Percentiles rank a stretch among this genome's conserved stretches.
Conservation (phyloP, 2,797 vertebrate species). For the Mus minutoides region DNA sequence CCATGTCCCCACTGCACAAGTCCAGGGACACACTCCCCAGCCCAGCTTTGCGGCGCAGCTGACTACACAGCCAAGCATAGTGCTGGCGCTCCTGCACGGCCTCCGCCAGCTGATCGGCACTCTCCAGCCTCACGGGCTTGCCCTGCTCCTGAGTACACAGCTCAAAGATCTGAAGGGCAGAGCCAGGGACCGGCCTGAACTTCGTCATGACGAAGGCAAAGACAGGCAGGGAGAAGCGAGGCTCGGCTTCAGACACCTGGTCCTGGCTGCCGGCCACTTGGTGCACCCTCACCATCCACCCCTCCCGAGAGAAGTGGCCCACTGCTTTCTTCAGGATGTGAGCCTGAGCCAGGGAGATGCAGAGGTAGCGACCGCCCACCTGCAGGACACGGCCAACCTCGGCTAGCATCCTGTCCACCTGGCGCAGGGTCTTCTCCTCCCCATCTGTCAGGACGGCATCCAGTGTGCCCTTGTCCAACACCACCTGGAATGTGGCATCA, state of each 20-base stretch:
- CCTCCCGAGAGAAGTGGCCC: constrained; percentile 92
- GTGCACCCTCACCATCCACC: constrained; percentile 95
- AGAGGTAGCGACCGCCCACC: constrained; percentile 95
- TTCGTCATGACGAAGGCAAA: constrained; percentile 97
- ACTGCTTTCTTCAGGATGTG: constrained; percentile 93
- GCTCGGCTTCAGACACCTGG: constrained; percentile 83
- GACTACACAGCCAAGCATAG: constrained; percentile 93
- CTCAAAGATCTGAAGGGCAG: constrained; percentile 85
- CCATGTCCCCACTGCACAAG: constrained; percentile 90
- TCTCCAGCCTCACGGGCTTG: constrained; percentile 88
- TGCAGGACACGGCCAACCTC: constrained; percentile 94
- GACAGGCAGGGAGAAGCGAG: constrained; percentile 92
- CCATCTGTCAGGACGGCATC: constrained; percentile 94
- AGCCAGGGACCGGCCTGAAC: constrained; percentile 90
- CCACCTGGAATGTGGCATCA: constrained; percentile 92
- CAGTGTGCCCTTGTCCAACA: constrained; percentile 96
- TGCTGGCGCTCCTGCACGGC: constrained; percentile 93
- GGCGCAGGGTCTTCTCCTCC: constrained; percentile 87
- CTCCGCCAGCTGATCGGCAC: constrained; percentile 87
- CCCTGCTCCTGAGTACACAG: constrained; percentile 87
- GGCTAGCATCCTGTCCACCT: constrained; percentile 91
- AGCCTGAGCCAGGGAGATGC: constrained; percentile 95
- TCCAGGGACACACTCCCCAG: constrained; percentile 90
- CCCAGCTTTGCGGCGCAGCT: constrained; percentile 87
- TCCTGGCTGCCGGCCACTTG: constrained; percentile 87